phyloP scores from a whole-genome alignment of 1,140 invertebrate species.

The Drosophila punjabiensis region DNA sequence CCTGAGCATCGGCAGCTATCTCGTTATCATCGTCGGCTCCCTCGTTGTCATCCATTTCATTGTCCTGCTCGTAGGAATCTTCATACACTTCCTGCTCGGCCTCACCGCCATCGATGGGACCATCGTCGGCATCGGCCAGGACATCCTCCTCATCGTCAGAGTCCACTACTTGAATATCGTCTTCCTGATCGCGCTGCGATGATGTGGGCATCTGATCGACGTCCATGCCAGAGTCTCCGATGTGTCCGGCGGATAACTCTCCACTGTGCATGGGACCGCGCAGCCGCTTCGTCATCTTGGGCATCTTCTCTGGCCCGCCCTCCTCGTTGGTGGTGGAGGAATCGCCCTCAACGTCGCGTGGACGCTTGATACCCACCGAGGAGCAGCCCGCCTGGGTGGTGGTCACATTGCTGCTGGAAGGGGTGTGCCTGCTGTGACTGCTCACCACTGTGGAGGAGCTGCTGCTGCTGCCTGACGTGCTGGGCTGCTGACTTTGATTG shows the following conservation, averaged over 20 bases:
- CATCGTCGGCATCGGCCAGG: constrained; percentile 76
- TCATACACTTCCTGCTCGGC: constrained; percentile 87
- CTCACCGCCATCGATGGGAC: constrained; percentile 86
- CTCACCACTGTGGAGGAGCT: constrained; percentile 82
- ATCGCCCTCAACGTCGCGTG: constrained; percentile 87
- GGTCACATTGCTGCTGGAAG: constrained; percentile 88
- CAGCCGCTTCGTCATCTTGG: constrained; percentile 85
- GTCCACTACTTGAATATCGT: constrained; percentile 91
- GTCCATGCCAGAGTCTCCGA: constrained; percentile 87
- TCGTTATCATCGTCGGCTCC: constrained; percentile 56
- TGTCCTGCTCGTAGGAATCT: constrained; percentile 86
- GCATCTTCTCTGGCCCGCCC: constrained; percentile 83
- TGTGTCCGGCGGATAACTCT: constrained; percentile 74
- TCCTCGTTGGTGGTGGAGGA: constrained; percentile 86
- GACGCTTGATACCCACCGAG: constrained; percentile 85
- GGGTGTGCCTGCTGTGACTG: constrained; percentile 87
- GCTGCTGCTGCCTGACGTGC: constrained; percentile 79
- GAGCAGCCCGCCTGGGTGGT: constrained; percentile 87
- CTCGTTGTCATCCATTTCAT: constrained; percentile 86
- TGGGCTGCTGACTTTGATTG: constrained; percentile 83
- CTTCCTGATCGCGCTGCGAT: constrained; percentile 92
- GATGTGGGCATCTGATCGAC: constrained; percentile 93
- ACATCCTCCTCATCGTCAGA: constrained; percentile 88
- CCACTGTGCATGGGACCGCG: constrained; percentile 78
- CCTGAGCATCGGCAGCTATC: constrained; percentile 70